Evolutionary conservation across 2,888 invertebrate species (phyloP).

Genomic region (Merodon equestris): DNA sequence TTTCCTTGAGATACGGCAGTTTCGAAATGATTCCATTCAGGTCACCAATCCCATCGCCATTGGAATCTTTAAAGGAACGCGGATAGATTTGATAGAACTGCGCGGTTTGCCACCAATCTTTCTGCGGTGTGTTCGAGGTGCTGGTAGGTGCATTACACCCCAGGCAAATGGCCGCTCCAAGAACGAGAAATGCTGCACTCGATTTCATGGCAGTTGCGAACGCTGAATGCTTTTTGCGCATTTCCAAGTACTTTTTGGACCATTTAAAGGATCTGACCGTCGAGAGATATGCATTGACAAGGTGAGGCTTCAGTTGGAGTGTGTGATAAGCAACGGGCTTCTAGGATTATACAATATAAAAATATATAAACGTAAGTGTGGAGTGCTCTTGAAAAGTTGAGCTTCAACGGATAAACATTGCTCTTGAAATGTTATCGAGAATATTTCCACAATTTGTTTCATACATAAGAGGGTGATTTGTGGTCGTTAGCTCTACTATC

Average conservation of each 20-base stretch:
- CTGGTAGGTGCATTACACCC: constrained; percentile 34
- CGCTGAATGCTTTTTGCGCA: constrained; percentile 26
- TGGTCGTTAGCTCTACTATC: too few relatives aligned
- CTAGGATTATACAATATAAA: constrained; percentile 6
- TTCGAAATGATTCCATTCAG: constrained; percentile 84
- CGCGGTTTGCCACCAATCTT: constrained; percentile 91
- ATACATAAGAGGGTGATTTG: too few relatives aligned
- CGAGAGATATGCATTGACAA: too few relatives aligned
- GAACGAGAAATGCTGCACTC: neutral
- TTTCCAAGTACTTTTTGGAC: neutral
- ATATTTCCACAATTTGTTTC: neutral
- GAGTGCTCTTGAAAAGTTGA: neutral
- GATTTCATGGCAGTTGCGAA: constrained; percentile 35
- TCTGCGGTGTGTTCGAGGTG: constrained; percentile 56
- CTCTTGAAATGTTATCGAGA: neutral
- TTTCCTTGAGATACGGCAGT: constrained; percentile 83
- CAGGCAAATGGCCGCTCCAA: constrained; percentile 13
- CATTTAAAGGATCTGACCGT: constrained; percentile 31
- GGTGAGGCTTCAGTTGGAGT: too few relatives aligned
- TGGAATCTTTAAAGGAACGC: constrained; percentile 89
- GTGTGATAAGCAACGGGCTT: constrained; percentile 18
- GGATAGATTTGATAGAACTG: constrained; percentile 92
- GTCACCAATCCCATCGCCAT: constrained; percentile 92
- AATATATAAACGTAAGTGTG: neutral
- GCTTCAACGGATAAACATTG: constrained; percentile 4